These are phyloP conservation scores for Alectura lathami DNA, from an alignment of 2,113 vertebrate genomes.

Conservation along the genomic window DNA sequence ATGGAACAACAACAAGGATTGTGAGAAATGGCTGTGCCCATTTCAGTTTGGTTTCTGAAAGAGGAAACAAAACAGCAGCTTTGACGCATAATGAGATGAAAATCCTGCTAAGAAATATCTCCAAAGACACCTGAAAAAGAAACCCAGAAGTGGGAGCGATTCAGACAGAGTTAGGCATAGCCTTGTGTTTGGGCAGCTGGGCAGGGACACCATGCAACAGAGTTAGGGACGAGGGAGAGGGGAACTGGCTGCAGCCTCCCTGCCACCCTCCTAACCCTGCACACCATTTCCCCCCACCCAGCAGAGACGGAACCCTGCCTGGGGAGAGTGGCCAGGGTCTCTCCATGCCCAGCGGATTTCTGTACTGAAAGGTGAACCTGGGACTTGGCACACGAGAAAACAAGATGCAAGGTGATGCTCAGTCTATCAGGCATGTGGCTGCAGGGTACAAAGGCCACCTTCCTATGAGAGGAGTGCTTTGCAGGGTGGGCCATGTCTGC, in stretches of 20 bases:
- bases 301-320: not conserved
- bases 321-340: not conserved
- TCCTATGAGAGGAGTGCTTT: not conserved
- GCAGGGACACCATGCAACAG: rapidly evolving
- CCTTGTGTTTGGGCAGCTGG: not conserved
- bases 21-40: not conserved
- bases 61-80: not conserved
- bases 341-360: not conserved
- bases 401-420: not conserved
- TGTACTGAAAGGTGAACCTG: not conserved
- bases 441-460: not conserved
- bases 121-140: not conserved
- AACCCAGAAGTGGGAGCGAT: not conserved
- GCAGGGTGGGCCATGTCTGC: not conserved
- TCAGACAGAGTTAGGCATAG: not conserved
- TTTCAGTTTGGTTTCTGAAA: not conserved
- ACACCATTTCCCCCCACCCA: not conserved
- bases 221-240: not conserved
- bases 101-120: not conserved
- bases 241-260: not conserved
- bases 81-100: not conserved
- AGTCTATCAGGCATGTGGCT: not conserved
- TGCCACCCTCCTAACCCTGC: not conserved
- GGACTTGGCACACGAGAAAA: not conserved
- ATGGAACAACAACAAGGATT: not conserved